Conservation (phyloP, 2,888 invertebrate genomes). For the Notodonta dromedarius region DNA sequence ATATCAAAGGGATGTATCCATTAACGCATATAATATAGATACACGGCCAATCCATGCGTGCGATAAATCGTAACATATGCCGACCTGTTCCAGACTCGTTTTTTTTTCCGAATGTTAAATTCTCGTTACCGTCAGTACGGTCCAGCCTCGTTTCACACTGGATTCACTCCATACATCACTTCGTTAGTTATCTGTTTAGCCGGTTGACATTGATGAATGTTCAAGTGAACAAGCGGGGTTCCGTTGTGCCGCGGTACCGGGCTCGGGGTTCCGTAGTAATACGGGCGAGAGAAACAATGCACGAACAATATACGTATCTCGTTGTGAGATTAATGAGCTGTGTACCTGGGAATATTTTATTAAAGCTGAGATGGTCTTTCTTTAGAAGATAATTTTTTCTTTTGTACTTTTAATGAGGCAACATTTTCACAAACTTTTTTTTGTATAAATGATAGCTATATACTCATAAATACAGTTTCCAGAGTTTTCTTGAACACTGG, state of each 20-base stretch:
- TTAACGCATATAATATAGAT: too few species aligned
- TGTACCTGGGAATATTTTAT: conserved; percentile 32
- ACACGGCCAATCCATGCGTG: too few species aligned
- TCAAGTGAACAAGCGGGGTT: conserved; percentile 52
- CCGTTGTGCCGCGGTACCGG: conserved; percentile 38
- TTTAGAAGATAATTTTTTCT: not conserved
- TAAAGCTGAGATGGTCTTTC: not conserved
- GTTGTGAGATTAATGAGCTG: conserved; percentile 41
- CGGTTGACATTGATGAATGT: conserved; percentile 71
- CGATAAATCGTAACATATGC: too few species aligned
- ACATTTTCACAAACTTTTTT: too few species aligned
- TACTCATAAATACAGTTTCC: too few species aligned
- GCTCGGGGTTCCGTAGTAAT: conserved; percentile 51
- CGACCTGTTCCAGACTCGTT: not conserved
- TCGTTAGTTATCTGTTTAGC: conserved; percentile 72
- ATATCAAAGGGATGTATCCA: too few species aligned
- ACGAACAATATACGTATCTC: conserved; percentile 36
- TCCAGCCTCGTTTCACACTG: conserved; percentile 61
- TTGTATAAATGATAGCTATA: too few species aligned
- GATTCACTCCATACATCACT: conserved; percentile 71
- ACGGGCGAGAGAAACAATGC: conserved; percentile 48
- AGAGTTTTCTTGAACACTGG: too few species aligned
- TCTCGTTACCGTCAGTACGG: conserved; percentile 40
- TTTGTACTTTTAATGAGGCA: too few species aligned
- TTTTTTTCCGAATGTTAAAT: conserved; percentile 38